These are phyloP conservation scores for Archilochus colubris DNA, from an alignment of 2,113 vertebrate genomes.

Conservation along the genomic window DNA sequence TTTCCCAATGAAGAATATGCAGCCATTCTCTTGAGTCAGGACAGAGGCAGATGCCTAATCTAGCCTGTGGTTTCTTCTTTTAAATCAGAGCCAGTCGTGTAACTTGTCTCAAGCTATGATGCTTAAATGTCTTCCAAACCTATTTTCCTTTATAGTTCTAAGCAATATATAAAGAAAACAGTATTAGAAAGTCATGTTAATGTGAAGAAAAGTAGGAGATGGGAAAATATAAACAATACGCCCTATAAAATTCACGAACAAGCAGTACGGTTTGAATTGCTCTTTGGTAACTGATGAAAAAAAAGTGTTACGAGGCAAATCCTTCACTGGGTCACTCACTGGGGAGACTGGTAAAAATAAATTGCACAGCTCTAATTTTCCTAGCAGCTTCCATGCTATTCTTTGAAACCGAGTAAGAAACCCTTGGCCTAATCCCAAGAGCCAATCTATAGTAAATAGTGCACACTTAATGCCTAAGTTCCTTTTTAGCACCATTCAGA, in stretches of 20 bases:
- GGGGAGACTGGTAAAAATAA: constrained; percentile 84
- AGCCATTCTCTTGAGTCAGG: not conserved
- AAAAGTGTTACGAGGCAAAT: constrained; percentile 77
- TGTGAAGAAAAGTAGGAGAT: constrained; percentile 49
- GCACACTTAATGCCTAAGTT: constrained; percentile 86
- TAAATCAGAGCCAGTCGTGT: constrained; percentile 35
- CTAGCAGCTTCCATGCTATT: constrained; percentile 85
- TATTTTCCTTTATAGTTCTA: constrained; percentile 37
- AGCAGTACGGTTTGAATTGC: constrained; percentile 70
- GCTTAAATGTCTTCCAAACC: not conserved
- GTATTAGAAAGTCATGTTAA: constrained; percentile 4
- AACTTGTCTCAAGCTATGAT: not conserved
- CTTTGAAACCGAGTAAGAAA: constrained; percentile 86
- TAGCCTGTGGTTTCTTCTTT: not conserved
- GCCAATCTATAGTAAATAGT: constrained; percentile 87
- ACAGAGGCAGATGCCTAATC: not conserved
- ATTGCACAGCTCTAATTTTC: constrained; percentile 82
- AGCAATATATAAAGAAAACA: constrained; percentile 26
- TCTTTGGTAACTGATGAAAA: constrained; percentile 74
- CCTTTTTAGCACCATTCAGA: constrained; percentile 88
- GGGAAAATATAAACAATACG: constrained; percentile 63
- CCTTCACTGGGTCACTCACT: constrained; percentile 79
- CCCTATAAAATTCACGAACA: constrained; percentile 56
- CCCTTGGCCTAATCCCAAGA: constrained; percentile 85
- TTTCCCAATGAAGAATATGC: not conserved